Evolutionary conservation across 2,113 vertebrate species (phyloP).

Genomic region (Leiothrix lutea): DNA sequence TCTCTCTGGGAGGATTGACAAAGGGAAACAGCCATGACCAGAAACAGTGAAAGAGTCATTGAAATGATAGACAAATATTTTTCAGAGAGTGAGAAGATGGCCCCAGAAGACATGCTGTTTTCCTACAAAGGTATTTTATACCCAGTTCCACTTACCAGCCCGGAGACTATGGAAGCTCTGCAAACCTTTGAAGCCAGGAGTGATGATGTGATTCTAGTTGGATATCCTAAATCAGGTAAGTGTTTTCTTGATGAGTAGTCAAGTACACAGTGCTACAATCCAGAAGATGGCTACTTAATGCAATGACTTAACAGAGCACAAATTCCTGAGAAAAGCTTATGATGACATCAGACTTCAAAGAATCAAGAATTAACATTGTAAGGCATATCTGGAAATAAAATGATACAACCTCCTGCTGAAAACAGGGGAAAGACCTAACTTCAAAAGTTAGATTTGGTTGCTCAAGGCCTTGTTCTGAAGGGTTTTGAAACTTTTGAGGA

Average conservation of each 20-base stretch:
- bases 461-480: not conserved
- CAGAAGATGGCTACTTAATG: not conserved
- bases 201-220: constrained; percentile 56
- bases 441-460: not conserved
- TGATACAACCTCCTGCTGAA: not conserved
- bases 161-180: constrained; percentile 24
- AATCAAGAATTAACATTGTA: not conserved
- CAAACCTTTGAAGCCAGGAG: constrained; percentile 32
- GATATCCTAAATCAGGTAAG: constrained; percentile 80
- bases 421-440: not conserved
- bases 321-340: not conserved
- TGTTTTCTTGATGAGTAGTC: not conserved
- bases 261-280: not conserved
- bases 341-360: not conserved
- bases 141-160: not conserved
- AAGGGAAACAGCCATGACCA: not conserved
- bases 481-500: not conserved
- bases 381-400: not conserved
- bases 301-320: not conserved
- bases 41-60: not conserved
- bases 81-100: not conserved
- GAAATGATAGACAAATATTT: not conserved
- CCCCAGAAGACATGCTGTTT: not conserved
- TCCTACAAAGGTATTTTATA: constrained; percentile 1
- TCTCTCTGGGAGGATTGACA: not conserved